Conservation (phyloP, 2,113 vertebrate genomes). For the Perognathus longimembris region DNA sequence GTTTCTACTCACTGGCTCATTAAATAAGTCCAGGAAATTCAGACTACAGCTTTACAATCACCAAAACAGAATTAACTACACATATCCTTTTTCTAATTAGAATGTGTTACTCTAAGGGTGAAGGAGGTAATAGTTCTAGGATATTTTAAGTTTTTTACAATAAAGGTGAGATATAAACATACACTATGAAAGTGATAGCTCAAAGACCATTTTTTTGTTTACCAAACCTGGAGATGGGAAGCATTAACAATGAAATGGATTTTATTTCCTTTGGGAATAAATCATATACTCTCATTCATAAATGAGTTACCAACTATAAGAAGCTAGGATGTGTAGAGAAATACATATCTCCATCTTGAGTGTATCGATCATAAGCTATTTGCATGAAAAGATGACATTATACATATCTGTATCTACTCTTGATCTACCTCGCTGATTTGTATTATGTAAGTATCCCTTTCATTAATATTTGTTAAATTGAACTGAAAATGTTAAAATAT, state of each 20-base stretch:
- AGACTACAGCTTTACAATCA: conserved; percentile 26
- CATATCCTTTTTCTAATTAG: conserved; percentile 17
- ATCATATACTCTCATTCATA: conserved; percentile 6
- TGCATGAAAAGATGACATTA: conserved; percentile 44
- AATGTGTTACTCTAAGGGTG: conserved; percentile 3
- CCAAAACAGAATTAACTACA: conserved; percentile 19
- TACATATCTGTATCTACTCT: conserved; percentile 17
- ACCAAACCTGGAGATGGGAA: conserved; percentile 49
- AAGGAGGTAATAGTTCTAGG: conserved; percentile 16
- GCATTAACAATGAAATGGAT: background rate
- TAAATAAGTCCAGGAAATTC: conserved; percentile 15
- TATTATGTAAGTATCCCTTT: conserved; percentile 32
- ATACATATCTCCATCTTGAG: conserved; percentile 23
- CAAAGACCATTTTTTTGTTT: background rate
- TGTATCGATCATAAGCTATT: background rate
- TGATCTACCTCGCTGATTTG: conserved; percentile 22
- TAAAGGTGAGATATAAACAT: conserved; percentile 36
- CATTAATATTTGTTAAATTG: conserved; percentile 48
- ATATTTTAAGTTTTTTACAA: conserved; percentile 42
- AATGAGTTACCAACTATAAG: conserved; percentile 11
- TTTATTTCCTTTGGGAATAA: background rate
- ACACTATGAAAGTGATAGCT: conserved; percentile 18
- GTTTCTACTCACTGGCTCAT: background rate
- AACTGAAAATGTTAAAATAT: conserved; percentile 46
- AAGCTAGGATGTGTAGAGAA: background rate